Conservation (phyloP, 2,888 invertebrate species). For the Ommatoiulus sabulosus region DNA sequence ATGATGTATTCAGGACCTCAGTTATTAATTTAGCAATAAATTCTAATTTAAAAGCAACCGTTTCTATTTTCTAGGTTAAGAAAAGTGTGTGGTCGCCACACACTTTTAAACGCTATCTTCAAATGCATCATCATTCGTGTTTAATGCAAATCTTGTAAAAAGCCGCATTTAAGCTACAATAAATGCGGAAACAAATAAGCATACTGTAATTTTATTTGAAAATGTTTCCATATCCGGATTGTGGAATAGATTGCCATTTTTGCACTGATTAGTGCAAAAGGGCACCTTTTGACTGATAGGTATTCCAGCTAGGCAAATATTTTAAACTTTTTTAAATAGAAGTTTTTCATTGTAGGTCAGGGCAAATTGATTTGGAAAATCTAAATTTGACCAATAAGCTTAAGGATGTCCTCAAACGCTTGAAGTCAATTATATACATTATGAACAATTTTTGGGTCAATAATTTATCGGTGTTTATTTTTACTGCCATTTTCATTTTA, state of each 20-base stretch:
- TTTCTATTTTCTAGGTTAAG: neutral
- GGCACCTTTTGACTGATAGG: neutral
- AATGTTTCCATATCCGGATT: neutral
- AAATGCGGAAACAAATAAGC: conserved; percentile 20
- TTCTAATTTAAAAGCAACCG: neutral
- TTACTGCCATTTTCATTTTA: no score
- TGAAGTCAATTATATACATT: no score
- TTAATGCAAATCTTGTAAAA: neutral
- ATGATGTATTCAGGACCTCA: neutral
- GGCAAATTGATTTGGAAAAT: no score
- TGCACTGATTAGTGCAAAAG: neutral
- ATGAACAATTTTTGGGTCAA: no score
- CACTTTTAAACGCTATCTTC: neutral
- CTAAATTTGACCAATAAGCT: no score
- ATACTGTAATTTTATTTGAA: neutral
- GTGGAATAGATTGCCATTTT: neutral
- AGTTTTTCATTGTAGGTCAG: no score
- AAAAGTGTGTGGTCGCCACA: neutral
- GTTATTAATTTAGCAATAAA: neutral
- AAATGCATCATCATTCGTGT: neutral
- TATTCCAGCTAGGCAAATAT: neutral
- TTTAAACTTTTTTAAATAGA: neutral
- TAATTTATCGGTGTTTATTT: no score
- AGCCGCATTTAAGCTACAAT: neutral
- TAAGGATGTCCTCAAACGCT: no score